Conservation (phyloP, 2,113 vertebrate species). For the Pseudorectes ferrugineus region DNA sequence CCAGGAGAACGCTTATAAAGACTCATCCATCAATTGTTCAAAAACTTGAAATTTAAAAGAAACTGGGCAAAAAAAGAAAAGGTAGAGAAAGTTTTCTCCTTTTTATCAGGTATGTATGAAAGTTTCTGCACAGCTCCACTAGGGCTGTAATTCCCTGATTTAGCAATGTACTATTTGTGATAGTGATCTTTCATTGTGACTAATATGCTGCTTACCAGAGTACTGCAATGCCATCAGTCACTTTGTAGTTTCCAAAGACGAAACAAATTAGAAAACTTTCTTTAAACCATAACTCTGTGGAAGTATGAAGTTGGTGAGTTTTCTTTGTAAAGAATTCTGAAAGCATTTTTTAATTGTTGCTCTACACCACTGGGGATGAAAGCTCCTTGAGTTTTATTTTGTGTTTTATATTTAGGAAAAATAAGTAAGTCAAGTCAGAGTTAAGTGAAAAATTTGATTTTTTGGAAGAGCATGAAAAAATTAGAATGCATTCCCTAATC, state of each 20-base stretch:
- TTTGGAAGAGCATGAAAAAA: background rate
- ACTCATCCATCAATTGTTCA: background rate
- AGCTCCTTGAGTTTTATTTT: background rate
- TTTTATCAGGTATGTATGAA: background rate
- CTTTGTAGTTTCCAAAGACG: background rate
- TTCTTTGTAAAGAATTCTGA: background rate
- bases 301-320: background rate
- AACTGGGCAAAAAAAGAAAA: background rate
- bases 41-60: background rate
- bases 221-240: background rate
- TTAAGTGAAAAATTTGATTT: background rate
- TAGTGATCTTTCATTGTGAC: background rate
- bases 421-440: background rate
- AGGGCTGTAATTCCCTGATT: background rate
- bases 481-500: background rate
- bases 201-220: background rate
- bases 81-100: background rate
- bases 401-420: background rate
- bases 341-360: background rate
- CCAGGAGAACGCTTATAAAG: background rate
- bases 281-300: background rate
- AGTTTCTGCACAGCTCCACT: background rate
- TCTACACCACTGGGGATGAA: background rate
- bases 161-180: background rate
- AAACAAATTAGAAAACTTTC: constrained; percentile 14